phyloP scores from a whole-genome alignment of 2,797 vertebrate genomes.

The Neopelma chrysocephalum region DNA sequence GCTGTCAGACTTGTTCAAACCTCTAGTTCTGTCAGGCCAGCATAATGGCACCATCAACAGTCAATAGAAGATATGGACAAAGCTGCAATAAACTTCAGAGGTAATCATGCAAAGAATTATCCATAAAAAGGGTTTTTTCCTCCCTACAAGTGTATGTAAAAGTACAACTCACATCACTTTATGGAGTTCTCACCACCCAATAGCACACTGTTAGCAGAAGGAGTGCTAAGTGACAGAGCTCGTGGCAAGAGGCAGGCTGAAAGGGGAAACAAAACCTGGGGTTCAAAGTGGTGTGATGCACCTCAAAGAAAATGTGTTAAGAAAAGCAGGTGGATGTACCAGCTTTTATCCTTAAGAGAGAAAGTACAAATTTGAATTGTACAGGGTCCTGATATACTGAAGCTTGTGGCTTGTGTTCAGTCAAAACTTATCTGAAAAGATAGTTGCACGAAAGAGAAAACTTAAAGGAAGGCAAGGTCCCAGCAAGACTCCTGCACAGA shows the following conservation, averaged over 20 bases:
- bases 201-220: neutral
- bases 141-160: neutral
- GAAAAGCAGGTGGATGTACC: neutral
- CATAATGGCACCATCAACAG: neutral
- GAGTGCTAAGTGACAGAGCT: neutral
- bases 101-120: neutral
- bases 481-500: neutral
- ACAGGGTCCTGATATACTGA: neutral
- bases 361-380: neutral
- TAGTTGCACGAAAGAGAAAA: neutral
- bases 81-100: neutral
- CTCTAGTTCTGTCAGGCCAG: neutral
- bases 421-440: neutral
- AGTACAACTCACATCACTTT: neutral
- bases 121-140: neutral
- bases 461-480: neutral
- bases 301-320: neutral
- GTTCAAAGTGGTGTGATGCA: neutral
- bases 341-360: neutral
- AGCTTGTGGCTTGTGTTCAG: neutral
- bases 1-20: neutral
- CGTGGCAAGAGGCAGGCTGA: neutral
- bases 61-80: neutral
- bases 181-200: neutral
- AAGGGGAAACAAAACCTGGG: neutral